These are phyloP conservation scores for Homarus gammarus DNA, from an alignment of 2,888 invertebrate species.

Conservation along the genomic window DNA sequence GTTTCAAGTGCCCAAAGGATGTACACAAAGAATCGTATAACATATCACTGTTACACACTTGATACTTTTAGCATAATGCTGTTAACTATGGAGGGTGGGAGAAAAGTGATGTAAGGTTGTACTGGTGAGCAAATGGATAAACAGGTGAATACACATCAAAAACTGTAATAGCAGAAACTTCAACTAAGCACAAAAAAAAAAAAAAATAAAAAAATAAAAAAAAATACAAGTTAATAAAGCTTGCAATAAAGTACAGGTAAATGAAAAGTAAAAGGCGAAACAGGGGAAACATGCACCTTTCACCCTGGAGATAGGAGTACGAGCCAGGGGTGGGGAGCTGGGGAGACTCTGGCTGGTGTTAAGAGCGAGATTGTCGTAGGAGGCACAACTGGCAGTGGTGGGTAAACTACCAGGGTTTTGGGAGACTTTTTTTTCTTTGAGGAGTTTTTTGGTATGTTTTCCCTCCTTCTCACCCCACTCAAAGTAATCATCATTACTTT, in stretches of 20 bases:
- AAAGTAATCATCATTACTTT: conserved; percentile 85
- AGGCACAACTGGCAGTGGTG: background rate
- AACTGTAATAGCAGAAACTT: too few species aligned
- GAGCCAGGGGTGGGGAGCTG: conserved; percentile 84
- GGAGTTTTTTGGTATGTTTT: conserved; percentile 13
- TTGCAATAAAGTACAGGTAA: background rate
- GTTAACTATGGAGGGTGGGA: too few species aligned
- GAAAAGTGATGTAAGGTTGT: too few species aligned
- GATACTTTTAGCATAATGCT: too few species aligned
- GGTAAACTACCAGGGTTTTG: conserved; percentile 24
- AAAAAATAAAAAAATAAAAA: too few species aligned
- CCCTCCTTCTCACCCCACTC: conserved; percentile 86
- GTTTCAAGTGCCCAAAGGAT: too few species aligned
- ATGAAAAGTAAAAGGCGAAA: background rate
- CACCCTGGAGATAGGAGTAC: conserved; percentile 84
- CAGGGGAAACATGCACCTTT: conserved; percentile 79
- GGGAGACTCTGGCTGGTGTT: conserved; percentile 80
- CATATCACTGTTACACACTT: too few species aligned
- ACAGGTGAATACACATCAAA: too few species aligned
- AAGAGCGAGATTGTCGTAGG: conserved; percentile 80
- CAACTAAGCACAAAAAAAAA: too few species aligned
- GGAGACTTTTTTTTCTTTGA: background rate
- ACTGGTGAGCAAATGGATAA: too few species aligned
- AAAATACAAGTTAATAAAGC: background rate
- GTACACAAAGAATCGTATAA: too few species aligned